Evolutionary conservation across 2,113 vertebrate species (phyloP), one percentile per base, ranked within the genome.

Genomic region (Motacilla tschutschensis): DNA sequence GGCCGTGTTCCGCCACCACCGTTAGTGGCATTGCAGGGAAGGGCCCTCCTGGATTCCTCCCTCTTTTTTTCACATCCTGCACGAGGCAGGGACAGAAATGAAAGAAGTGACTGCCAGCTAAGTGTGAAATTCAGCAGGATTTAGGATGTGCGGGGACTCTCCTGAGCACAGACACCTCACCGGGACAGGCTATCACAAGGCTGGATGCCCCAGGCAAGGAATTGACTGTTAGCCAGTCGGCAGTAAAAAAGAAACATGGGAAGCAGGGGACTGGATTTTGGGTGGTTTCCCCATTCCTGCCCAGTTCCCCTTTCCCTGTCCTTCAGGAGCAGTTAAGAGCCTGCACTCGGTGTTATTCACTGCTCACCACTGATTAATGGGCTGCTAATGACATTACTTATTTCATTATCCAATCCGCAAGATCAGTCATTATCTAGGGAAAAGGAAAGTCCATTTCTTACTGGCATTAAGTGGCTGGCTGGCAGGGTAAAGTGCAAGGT

Each of bases 301-400:
- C 15, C 29, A 31, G 54, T 14, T 88, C 17, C 36, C 35, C 28
- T 83, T 73, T 41, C n/a, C 33, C 31, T 38, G 43, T 79, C 88
- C 78, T 92, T 86, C 59, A 78, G 64, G 29, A 91, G 21, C 28
- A 18, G 53, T 8, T 67, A 75, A 70, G 14, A 53, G 53, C 43
- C 47, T 47, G 55, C 35, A 19, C 44, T 83, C 17, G 25, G 16
- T 24, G 17, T 41, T 80, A 59, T 46, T 85, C 57, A 33, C 62
- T 62, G 59, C 40, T 89, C 5, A 1, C 14, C 72, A 5, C 58
- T 81, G 80, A 93, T 91, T 89, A 87, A 87, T 65, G 62, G 58
- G 35, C 66, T 93, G 65, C 71, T 86, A 88, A 91, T 92, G 57
- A 35, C 76, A 57, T 78, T 83, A 41, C 83, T 93, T 67, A 65